Evolutionary conservation across 1,140 invertebrate species (phyloP), one percentile per base, ranked within the genome.

Genomic region (Brachionus angularis): DNA sequence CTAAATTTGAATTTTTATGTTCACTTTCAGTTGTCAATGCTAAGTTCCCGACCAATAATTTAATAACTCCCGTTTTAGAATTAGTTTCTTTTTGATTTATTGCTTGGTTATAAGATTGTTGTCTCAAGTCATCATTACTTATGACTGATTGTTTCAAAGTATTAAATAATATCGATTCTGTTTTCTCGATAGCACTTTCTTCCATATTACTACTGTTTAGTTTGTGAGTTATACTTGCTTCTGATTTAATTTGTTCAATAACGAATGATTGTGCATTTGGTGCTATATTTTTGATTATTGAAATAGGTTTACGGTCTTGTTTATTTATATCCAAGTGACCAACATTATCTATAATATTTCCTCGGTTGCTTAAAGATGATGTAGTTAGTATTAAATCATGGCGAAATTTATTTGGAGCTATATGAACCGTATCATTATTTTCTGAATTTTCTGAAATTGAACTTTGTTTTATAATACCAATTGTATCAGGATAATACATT

Each of bases 51-150:
- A 58, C 53, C 23, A 58, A 39, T 7, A 18, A 18, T 39, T 29
- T 36, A 14, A 58, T 3, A 23, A 58, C 53, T 8, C 53, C 53
- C 12, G 53, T 34, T 58, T 58, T 34, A 12, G 18, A 18, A 39
- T 58, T 34, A 18, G 39, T 58, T 58, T 58, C 33, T 23, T 58
- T 58, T 5, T 31, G 18, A 3, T 36, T 1, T 39, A 58, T 58
- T 12, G 53, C 53, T 27, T 58, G 53, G 14, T 58, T 58, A 23
- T 58, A 58, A 3, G 53, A 58, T 12, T 21, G 36, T 10, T 58
- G 53, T 21, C 53, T 36, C 53, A 58, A 14, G 2, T 58, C 53
- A 39, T 58, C 53, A 14, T 31, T 58, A 21, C n/a, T 58, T 2
- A 58, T 29, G 3, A 34, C 53, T 2, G 53, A 58, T 10, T 58